Base-by-base conservation (phyloP, 2,888 invertebrate species). In the Trissolcus brochymenae region DNA sequence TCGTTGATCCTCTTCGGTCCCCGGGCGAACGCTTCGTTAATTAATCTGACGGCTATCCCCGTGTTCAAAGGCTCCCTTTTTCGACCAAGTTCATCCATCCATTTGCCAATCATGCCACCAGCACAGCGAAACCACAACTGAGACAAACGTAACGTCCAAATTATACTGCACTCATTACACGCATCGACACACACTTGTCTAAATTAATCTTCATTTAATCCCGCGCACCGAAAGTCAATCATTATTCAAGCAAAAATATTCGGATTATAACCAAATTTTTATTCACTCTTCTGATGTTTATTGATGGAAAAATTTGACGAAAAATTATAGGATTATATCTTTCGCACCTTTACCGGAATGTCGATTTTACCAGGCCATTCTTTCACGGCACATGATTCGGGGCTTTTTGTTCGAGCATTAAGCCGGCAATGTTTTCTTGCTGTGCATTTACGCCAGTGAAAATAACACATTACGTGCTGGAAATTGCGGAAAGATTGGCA, bases 21-120 rank as follows among this genome's bases (percentile, higher is more conserved):
- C 66, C 82, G 82, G 84, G 84, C 85, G 84, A 85, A 85, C 83
- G 87, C 85, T 87, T 86, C 87, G 87, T 87, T 87, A 87, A 88
- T 88, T 88, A 88, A 87, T 88, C 86, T 85, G 85, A 84, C 84
- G 86, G 84, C 71, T 55, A 75, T 65, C 70, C 76, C 62, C 56
- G 46, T 60, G 71, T 71, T 86, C 86, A 86, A 85, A 85, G 85
- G 83, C 80, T 82, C 84, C 85, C 84, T 84, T 84, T 85, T 86
- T 84, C 83, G 81, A 78, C 71, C 81, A 80, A 81, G 80, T 83
- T 82, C 82, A 86, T 85, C 85, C 84, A 84, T 86, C 84, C 85
- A 86, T 85, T 84, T 84, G 81, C 84, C 82, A 72, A 79, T 72
- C 74, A 74, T 67, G 54, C 50, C 67, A 55, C 57, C 72, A 14